These are phyloP conservation scores for Petrocephalus sullivani DNA, from an alignment of 2,797 vertebrate genomes.

Conservation along the genomic window DNA sequence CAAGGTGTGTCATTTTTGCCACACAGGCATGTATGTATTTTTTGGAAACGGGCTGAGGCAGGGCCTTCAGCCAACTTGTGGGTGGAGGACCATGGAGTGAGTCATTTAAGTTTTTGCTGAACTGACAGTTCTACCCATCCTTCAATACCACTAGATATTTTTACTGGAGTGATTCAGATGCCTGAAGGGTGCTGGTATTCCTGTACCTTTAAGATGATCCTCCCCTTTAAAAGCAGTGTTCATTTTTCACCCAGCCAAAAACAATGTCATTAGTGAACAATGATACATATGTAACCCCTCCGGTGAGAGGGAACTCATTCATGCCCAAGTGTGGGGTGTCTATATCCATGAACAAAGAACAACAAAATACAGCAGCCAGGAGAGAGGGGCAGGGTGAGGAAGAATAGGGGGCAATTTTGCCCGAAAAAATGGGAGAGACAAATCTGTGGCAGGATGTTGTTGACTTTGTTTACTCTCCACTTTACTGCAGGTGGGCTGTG, in stretches of 20 bases:
- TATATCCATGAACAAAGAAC: neutral
- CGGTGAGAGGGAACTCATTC: neutral
- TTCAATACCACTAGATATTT: neutral
- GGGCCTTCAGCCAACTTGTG: neutral
- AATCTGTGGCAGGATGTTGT: neutral
- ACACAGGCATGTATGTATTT: neutral
- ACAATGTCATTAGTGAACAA: neutral
- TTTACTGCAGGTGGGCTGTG: neutral
- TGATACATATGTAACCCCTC: neutral
- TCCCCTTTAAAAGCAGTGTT: neutral
- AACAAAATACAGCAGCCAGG: neutral
- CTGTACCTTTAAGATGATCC: neutral
- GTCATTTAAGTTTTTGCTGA: neutral
- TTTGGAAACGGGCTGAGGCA: neutral
- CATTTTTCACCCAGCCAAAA: neutral
- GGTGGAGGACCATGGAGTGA: neutral
- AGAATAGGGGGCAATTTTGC: neutral
- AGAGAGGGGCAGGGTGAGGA: neutral
- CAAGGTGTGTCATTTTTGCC: neutral
- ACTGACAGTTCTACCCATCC: neutral
- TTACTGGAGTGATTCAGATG: neutral
- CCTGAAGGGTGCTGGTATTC: neutral
- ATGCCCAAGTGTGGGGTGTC: neutral
- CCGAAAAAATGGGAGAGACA: neutral
- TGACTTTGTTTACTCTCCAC: neutral